Percentiles rank a stretch among this genome's conserved stretches.
Conservation (phyloP, 2,113 vertebrate species). For the Myiopsitta monachus region DNA sequence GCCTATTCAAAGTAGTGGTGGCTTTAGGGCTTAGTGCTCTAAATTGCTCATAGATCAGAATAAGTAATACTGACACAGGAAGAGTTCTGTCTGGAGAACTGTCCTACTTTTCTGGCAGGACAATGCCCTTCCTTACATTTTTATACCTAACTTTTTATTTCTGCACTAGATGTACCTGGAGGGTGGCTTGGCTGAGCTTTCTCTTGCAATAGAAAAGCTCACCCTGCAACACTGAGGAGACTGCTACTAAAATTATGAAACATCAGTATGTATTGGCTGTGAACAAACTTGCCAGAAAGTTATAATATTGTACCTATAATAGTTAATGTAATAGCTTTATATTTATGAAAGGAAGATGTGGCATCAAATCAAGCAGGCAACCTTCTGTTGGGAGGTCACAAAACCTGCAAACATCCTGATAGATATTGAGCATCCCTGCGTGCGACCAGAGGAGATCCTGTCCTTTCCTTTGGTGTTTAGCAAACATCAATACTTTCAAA, state of each 20-base stretch:
- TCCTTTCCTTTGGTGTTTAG: background rate
- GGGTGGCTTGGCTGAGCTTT: background rate
- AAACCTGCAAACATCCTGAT: background rate
- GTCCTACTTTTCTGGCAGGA: background rate
- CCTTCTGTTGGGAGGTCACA: background rate
- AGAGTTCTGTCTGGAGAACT: background rate
- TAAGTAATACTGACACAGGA: background rate
- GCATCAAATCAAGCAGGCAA: background rate
- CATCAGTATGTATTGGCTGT: rapidly evolving
- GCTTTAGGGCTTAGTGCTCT: background rate
- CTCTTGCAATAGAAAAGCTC: background rate
- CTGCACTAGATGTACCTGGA: background rate
- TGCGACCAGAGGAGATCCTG: background rate
- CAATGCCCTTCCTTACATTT: background rate
- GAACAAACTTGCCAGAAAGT: background rate
- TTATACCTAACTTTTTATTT: background rate
- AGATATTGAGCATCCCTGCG: background rate
- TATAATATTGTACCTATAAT: background rate
- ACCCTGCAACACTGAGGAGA: background rate
- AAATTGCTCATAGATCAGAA: background rate
- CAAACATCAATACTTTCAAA: background rate
- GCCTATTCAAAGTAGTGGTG: background rate
- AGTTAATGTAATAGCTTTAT: background rate
- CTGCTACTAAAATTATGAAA: background rate
- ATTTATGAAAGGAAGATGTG: background rate